These are phyloP conservation scores for Synergus itoensis DNA, from an alignment of 2,888 invertebrate genomes.

Conservation along the genomic window DNA sequence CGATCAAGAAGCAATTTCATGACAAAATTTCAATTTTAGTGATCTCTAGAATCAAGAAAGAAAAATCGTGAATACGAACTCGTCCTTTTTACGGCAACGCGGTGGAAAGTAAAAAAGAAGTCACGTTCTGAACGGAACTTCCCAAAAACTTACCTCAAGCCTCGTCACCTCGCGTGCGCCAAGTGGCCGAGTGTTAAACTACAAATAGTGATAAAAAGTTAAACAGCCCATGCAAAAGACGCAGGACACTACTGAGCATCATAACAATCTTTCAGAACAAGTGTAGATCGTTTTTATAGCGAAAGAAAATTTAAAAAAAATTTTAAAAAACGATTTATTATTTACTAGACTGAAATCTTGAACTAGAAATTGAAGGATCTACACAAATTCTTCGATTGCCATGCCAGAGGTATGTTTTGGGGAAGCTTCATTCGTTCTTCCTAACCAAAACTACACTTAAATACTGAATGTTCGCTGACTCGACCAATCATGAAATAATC, in stretches of 20 bases:
- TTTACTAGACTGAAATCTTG: no score
- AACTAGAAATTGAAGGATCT: conserved; percentile 52
- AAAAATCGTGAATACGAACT: neutral
- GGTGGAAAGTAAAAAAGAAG: neutral
- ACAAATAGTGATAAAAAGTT: conserved; percentile 70
- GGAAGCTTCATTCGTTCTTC: conserved; percentile 75
- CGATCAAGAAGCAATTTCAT: neutral
- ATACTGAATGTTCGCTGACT: conserved; percentile 39
- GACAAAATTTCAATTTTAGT: neutral
- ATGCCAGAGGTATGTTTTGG: conserved; percentile 76
- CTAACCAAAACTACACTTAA: conserved; percentile 72
- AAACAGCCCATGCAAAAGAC: conserved; percentile 73
- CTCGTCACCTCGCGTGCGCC: conserved; percentile 69
- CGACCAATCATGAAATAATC: neutral
- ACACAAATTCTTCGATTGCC: conserved; percentile 65
- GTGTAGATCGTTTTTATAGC: conserved; percentile 57
- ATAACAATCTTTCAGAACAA: conserved; percentile 63
- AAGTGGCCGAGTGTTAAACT: conserved; percentile 71
- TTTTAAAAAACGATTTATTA: neutral
- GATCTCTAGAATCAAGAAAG: neutral
- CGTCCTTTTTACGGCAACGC: neutral
- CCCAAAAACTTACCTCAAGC: conserved; percentile 74
- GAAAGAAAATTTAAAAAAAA: neutral
- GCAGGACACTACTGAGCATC: conserved; percentile 68
- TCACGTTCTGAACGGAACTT: conserved; percentile 52